phyloP scores from a whole-genome alignment of 2,797 vertebrate species.

The Kryptopterus vitreolus region DNA sequence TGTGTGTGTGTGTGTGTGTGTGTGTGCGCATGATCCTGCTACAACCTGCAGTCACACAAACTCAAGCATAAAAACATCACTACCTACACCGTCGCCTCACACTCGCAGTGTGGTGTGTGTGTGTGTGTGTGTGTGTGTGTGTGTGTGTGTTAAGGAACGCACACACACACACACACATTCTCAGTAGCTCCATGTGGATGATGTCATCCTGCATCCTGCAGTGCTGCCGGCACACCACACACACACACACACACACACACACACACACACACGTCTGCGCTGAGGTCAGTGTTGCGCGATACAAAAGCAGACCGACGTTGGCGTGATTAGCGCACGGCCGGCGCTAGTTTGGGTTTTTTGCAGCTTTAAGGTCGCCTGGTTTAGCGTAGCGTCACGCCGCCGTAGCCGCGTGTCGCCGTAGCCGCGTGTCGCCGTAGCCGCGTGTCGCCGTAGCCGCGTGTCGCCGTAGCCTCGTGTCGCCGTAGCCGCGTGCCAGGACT shows the following conservation, averaged over 20 bases:
- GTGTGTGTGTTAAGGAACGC: too few species aligned
- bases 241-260: constrained; percentile 38
- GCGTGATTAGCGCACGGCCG: neutral
- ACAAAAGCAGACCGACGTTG: neutral
- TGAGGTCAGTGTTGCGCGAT: constrained; percentile 42
- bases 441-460: neutral
- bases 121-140: too few species aligned
- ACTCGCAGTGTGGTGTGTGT: constrained; percentile 9
- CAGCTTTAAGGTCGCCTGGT: neutral
- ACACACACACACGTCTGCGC: constrained; percentile 41
- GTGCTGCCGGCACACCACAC: constrained; percentile 46
- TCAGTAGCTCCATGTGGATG: constrained; percentile 53
- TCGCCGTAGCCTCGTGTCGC: neutral
- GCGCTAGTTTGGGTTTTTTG: neutral
- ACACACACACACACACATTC: constrained; percentile 27
- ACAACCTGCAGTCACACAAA: constrained; percentile 16
- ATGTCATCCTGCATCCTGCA: constrained; percentile 60
- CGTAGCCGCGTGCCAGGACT: too few species aligned
- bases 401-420: neutral
- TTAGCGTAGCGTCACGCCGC: neutral
- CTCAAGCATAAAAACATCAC: constrained; percentile 8
- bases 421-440: neutral
- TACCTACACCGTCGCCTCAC: constrained; percentile 3
- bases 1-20: constrained; percentile 20
- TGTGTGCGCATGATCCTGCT: constrained; percentile 26